These are phyloP conservation scores for Steinernema khuongi DNA, from an alignment of 1,140 invertebrate genomes.

Conservation along the genomic window DNA sequence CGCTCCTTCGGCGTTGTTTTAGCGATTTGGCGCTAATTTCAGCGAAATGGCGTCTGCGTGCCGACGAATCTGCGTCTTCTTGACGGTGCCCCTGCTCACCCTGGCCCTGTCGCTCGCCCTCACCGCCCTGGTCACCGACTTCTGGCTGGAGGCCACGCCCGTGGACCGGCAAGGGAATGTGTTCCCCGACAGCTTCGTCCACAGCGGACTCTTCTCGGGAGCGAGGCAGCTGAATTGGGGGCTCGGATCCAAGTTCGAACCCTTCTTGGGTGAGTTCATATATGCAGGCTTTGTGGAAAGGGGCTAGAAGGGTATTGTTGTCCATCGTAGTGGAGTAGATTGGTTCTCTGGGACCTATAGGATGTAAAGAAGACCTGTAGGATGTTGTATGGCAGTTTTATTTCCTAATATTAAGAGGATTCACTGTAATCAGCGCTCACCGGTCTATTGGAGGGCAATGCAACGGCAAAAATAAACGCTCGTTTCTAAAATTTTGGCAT, in stretches of 20 bases:
- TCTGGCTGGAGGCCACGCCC: neutral
- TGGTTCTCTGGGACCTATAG: neutral
- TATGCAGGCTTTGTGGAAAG: no score
- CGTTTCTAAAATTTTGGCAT: no score
- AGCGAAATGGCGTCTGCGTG: neutral
- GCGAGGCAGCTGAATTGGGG: slow-evolving; percentile 6
- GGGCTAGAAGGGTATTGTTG: neutral
- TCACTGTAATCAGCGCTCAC: neutral
- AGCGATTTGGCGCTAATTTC: slow-evolving; percentile 1
- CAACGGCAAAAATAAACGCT: no score
- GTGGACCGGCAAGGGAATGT: neutral
- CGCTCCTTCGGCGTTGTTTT: neutral
- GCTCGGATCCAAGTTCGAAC: neutral
- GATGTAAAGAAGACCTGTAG: neutral
- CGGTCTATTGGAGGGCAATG: no score
- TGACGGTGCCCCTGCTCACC: neutral
- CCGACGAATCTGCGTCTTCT: neutral
- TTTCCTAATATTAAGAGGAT: neutral
- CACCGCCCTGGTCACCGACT: neutral
- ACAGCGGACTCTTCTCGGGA: neutral
- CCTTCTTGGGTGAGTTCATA: slow-evolving; percentile 6
- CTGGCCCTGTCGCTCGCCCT: neutral
- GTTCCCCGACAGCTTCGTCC: neutral
- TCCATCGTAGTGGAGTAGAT: no score
- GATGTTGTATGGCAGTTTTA: neutral